Evolutionary conservation across 1,140 invertebrate species (phyloP).

Genomic region (Panagrolaimus sp.): DNA sequence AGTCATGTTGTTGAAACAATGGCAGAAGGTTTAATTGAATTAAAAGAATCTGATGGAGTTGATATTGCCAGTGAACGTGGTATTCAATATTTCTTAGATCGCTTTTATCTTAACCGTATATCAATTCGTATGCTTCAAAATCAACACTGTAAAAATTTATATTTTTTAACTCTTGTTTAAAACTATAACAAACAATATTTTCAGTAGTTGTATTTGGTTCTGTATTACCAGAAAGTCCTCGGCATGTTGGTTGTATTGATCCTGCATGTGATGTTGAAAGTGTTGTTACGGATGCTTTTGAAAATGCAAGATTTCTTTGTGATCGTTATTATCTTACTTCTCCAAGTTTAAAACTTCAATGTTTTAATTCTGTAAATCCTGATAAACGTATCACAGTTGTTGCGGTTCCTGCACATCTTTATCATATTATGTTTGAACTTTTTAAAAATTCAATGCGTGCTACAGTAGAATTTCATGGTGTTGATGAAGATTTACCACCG

Average conservation of each 20-base stretch:
- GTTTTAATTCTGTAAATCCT: slow-evolving; percentile 56
- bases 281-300: slow-evolving; percentile 81
- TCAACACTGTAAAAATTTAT: slow-evolving; percentile 80
- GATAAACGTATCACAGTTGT: slow-evolving; percentile 69
- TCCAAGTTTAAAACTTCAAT: slow-evolving; percentile 73
- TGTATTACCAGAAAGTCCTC: slow-evolving; percentile 68
- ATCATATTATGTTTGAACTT: slow-evolving; percentile 96
- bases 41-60: slow-evolving; percentile 83
- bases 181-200: neutral
- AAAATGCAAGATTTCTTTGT: slow-evolving; percentile 92
- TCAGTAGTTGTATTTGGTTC: slow-evolving; percentile 64
- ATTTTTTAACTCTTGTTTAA: slow-evolving; percentile 12
- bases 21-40: slow-evolving; percentile 91
- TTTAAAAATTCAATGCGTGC: slow-evolving; percentile 98
- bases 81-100: slow-evolving; percentile 95
- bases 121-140: slow-evolving; percentile 94
- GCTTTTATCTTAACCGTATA: slow-evolving; percentile 93
- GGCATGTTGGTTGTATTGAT: slow-evolving; percentile 91
- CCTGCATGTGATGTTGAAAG: slow-evolving; percentile 78
- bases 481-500: slow-evolving; percentile 69
- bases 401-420: slow-evolving; percentile 94
- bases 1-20: slow-evolving; percentile 94
- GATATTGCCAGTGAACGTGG: slow-evolving; percentile 80
- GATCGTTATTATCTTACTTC: slow-evolving; percentile 92
- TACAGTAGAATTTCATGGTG: slow-evolving; percentile 79